Conservation (phyloP, 1,140 invertebrate species). For the Ceratosolen solmsi region DNA sequence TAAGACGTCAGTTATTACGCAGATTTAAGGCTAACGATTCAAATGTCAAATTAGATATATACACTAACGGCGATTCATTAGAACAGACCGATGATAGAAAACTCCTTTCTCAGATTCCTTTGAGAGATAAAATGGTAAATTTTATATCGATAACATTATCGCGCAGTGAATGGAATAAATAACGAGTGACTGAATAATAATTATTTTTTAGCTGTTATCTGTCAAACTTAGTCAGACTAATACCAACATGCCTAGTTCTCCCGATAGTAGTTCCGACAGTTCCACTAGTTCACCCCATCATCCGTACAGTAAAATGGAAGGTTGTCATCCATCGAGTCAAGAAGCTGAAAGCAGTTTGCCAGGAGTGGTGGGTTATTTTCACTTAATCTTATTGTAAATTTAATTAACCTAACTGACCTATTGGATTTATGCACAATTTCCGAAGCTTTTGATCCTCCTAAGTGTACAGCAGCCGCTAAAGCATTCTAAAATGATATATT, state of each 20-base stretch:
- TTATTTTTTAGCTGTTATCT: constrained; percentile 80
- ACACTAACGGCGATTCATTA: constrained; percentile 89
- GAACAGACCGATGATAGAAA: constrained; percentile 92
- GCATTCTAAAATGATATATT: too few species aligned
- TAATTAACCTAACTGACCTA: too few species aligned
- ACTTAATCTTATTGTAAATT: too few species aligned
- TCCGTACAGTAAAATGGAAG: constrained; percentile 73
- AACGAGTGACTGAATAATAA: neutral
- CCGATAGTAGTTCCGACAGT: constrained; percentile 89
- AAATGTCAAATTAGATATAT: constrained; percentile 91
- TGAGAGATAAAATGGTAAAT: constrained; percentile 92
- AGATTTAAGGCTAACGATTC: constrained; percentile 80
- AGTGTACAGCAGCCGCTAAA: too few species aligned
- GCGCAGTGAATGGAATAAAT: neutral
- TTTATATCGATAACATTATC: constrained; percentile 8
- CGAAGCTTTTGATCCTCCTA: too few species aligned
- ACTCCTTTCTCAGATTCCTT: constrained; percentile 88
- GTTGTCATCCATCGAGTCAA: constrained; percentile 77
- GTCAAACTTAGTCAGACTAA: constrained; percentile 89
- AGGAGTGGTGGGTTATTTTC: constrained; percentile 87
- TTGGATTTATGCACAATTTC: too few species aligned
- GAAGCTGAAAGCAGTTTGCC: constrained; percentile 92
- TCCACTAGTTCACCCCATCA: constrained; percentile 91
- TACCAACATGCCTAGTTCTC: constrained; percentile 88
- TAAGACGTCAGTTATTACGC: constrained; percentile 84